Percentiles rank a stretch among this genome's conserved stretches.
Evolutionary conservation across 2,888 invertebrate genomes (phyloP).

Genomic region (Limnephilus lunatus): DNA sequence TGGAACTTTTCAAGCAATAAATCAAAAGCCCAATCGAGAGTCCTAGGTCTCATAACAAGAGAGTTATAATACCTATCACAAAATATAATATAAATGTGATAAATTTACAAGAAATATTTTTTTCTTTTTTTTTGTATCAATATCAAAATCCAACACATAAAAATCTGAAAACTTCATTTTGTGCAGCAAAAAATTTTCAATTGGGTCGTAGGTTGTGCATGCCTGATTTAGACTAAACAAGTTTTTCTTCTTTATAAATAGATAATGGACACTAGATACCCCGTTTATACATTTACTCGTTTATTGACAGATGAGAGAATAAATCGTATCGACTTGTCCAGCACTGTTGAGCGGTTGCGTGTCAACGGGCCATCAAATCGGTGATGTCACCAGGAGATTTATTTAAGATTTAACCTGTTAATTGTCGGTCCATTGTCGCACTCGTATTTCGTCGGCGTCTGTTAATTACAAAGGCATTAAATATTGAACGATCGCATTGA

Average conservation of each 20-base stretch:
- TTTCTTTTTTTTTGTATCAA: too few species aligned
- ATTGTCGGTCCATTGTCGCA: slow-evolving; percentile 31
- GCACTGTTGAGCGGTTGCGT: background rate
- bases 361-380: slow-evolving; percentile 5
- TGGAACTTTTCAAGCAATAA: too few species aligned
- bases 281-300: background rate
- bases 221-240: background rate
- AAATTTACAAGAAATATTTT: too few species aligned
- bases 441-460: slow-evolving; percentile 11
- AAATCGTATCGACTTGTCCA: slow-evolving; percentile 2
- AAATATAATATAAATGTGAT: too few species aligned
- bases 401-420: background rate
- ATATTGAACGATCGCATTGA: slow-evolving; percentile 23
- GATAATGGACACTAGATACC: background rate
- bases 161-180: too few species aligned
- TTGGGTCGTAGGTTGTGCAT: too few species aligned
- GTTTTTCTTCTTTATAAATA: background rate
- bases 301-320: background rate
- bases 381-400: slow-evolving; percentile 20
- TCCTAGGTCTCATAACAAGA: too few species aligned
- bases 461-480: slow-evolving; percentile 34
- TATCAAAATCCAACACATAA: too few species aligned
- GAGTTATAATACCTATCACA: too few species aligned
- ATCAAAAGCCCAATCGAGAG: too few species aligned
- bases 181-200: too few species aligned